Evolutionary conservation across 1,140 invertebrate genomes (phyloP), one percentile per base, ranked within the genome.

Genomic region (Coenobita brevimanus): DNA sequence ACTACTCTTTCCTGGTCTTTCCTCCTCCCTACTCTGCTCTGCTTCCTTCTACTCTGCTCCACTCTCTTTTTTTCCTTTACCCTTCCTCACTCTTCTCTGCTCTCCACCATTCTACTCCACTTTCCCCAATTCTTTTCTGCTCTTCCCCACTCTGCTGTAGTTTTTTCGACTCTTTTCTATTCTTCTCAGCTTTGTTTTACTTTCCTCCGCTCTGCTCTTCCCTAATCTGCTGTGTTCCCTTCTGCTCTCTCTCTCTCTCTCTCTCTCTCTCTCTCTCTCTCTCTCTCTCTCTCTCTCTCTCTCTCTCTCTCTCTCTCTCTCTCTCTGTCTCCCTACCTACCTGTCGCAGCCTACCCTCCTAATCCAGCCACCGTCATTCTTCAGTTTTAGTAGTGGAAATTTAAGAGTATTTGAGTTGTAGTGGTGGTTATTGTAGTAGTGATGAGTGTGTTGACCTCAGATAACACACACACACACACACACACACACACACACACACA

Each of bases 201-300:
- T 10, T 57, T 57, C 54, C 54, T n/a, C n/a, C n/a, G n/a, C 54
- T 57, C 54, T 57, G 10, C 67, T 69, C 67, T 15, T 27, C 27
- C 67, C 27, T 27, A 17, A 8, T 30, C 67, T 69, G 13, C 27
- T 10, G 10, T 10, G 10, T 30, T 30, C 27, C 27, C 67, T 69
- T 27, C 10, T 10, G 8, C 67, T 69, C 67, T 69, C 67, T 69
- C 67, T 69, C 67, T 24, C 38, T 15, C 24, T 41, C 30, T 24
- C 30, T 75, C 71, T 41, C 71, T 41, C 71, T 75, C 30, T 75
- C 71, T 41, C 71, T 41, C 38, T 33, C 71, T 41, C 71, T 41
- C 71, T 33, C 38, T 33, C 71, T 75, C 71, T 41, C 71, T 75
- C 71, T 41, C 71, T 41, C 71, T 41, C 38, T 33, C 38, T 75